Evolutionary conservation across 2,888 invertebrate genomes (phyloP).

Genomic region (Dioctria rufipes): DNA sequence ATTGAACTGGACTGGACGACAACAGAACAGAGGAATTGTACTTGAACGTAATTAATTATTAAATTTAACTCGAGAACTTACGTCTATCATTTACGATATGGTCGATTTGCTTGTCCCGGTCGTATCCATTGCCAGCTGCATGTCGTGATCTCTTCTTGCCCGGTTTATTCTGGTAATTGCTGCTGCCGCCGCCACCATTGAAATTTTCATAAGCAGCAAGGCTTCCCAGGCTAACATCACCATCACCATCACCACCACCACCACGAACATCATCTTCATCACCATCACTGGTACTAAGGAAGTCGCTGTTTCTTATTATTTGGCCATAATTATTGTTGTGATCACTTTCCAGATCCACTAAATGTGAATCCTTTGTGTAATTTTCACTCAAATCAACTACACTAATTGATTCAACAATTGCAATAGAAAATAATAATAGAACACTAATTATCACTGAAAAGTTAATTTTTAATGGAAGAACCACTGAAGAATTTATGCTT

Average conservation of each 20-base stretch:
- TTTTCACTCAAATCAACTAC: conserved; percentile 23
- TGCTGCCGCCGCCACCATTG: conserved; percentile 1
- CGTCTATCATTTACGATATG: conserved; percentile 18
- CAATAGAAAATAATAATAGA: neutral
- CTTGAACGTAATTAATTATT: conserved; percentile 43
- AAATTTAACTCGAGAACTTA: conserved; percentile 35
- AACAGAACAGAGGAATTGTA: neutral
- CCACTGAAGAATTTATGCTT: conserved; percentile 23
- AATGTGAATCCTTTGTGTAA: conserved; percentile 26
- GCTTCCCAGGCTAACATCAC: neutral
- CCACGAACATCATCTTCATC: neutral
- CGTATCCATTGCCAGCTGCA: conserved; percentile 23
- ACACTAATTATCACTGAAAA: conserved; percentile 27
- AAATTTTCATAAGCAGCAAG: conserved; percentile 4
- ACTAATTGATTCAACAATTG: conserved; percentile 13
- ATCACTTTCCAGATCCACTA: neutral
- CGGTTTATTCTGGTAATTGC: conserved; percentile 5
- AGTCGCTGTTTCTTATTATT: neutral
- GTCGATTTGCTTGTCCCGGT: conserved; percentile 35
- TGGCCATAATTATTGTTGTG: neutral
- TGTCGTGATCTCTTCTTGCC: conserved; percentile 43
- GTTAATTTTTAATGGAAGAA: conserved; percentile 21
- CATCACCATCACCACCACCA: neutral
- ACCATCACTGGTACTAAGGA: conserved; percentile 22
- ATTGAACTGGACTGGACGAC: too few species aligned